phyloP scores from a whole-genome alignment of 2,797 vertebrate genomes.

The Crocidura indochinensis region DNA sequence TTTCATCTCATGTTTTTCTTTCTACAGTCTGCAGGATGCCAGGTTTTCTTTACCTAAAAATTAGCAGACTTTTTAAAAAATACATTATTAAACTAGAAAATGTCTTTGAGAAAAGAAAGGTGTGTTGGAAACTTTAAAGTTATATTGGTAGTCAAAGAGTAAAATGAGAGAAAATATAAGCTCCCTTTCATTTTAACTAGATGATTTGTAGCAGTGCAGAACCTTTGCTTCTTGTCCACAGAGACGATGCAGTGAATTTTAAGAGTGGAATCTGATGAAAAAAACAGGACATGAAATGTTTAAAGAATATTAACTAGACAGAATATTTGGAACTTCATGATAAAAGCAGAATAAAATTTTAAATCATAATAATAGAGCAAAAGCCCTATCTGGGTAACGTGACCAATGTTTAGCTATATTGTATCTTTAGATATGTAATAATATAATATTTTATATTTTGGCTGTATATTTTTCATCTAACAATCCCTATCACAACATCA shows the following conservation, averaged over 20 bases:
- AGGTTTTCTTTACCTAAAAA: constrained; percentile 37
- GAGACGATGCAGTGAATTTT: constrained; percentile 63
- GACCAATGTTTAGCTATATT: not conserved
- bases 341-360: constrained; percentile 43
- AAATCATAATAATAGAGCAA: constrained; percentile 42
- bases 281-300: constrained; percentile 61
- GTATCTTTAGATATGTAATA: not conserved
- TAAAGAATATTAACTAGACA: constrained; percentile 69
- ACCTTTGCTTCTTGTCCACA: constrained; percentile 46
- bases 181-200: constrained; percentile 11
- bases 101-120: constrained; percentile 62
- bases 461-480: constrained; percentile 29
- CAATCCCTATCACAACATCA: constrained; percentile 33
- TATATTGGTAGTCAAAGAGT: constrained; percentile 9
- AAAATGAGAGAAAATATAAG: not conserved
- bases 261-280: constrained; percentile 69
- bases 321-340: constrained; percentile 36
- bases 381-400: not conserved
- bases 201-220: not conserved
- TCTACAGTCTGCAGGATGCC: constrained; percentile 44
- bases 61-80: constrained; percentile 51
- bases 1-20: constrained; percentile 60
- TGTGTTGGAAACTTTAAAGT: constrained; percentile 31
- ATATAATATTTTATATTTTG: not conserved
- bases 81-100: constrained; percentile 50